Percentiles rank a stretch among this genome's conserved stretches.
These are phyloP conservation scores for Bos javanicus DNA, from an alignment of 2,113 vertebrate species.

Conservation along the genomic window DNA sequence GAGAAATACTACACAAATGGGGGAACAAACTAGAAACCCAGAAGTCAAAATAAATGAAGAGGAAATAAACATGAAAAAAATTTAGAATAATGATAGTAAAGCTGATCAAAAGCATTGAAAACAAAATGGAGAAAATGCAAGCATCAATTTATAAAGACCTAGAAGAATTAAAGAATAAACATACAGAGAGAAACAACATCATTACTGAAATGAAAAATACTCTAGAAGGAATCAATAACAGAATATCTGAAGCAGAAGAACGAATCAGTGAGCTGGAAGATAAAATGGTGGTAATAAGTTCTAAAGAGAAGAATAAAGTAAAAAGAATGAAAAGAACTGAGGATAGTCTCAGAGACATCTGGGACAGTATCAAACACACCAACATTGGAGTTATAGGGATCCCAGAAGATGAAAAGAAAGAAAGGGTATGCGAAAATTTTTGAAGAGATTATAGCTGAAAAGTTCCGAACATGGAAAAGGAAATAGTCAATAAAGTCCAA, in stretches of 20 bases:
- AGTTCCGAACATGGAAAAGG: not conserved
- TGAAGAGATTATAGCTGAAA: not conserved
- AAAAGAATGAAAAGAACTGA: not conserved
- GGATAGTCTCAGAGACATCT: not conserved
- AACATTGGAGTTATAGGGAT: not conserved
- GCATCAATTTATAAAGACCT: not conserved
- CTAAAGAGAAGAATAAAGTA: not conserved
- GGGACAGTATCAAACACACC: not conserved
- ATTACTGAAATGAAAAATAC: not conserved
- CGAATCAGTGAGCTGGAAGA: accelerated
- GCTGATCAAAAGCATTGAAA: not conserved
- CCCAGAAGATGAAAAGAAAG: not conserved
- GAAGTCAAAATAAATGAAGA: not conserved
- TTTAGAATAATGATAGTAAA: not conserved
- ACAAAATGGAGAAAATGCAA: not conserved
- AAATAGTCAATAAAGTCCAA: not conserved
- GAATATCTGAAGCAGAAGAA: not conserved
- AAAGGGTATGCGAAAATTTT: not conserved
- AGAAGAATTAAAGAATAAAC: not conserved
- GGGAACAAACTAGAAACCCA: not conserved
- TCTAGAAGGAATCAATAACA: not conserved
- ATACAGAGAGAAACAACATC: not conserved
- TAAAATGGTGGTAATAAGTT: not conserved
- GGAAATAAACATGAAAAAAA: not conserved
- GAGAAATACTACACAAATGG: not conserved